phyloP scores from a whole-genome alignment of 2,888 invertebrate genomes.

The Chorisops tibialis region DNA sequence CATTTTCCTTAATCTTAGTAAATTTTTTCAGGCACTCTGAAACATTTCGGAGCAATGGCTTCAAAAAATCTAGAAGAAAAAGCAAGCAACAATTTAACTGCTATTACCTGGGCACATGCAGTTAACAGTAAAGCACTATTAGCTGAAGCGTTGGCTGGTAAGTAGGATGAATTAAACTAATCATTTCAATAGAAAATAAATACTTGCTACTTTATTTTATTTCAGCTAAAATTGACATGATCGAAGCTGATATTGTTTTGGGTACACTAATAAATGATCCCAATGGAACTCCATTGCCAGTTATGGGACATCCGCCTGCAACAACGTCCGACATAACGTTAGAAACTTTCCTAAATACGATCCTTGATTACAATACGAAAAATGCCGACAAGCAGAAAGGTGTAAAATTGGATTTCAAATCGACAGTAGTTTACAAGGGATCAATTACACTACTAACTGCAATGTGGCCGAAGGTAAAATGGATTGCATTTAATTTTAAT shows the following conservation, averaged over 20 bases:
- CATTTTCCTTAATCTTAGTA: not conserved
- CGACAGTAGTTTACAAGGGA: conserved; percentile 65
- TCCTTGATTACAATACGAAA: conserved; percentile 55
- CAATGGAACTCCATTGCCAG: conserved; percentile 57
- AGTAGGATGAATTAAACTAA: conserved; percentile 38
- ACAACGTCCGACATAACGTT: conserved; percentile 71
- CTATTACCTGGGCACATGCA: conserved; percentile 81
- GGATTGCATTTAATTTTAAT: not conserved
- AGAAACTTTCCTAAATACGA: conserved; percentile 64
- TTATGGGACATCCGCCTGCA: conserved; percentile 85
- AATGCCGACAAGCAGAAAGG: conserved; percentile 61
- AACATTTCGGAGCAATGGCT: conserved; percentile 4
- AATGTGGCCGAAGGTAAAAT: conserved; percentile 48
- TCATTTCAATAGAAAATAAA: not conserved
- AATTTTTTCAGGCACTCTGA: not conserved
- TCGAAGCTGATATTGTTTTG: conserved; percentile 81
- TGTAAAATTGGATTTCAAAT: conserved; percentile 85
- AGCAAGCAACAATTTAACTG: conserved; percentile 59
- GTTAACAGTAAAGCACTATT: conserved; percentile 70
- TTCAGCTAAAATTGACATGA: conserved; percentile 65
- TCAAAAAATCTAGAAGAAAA: not conserved
- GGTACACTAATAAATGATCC: conserved; percentile 58
- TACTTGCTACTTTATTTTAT: not conserved
- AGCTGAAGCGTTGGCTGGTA: conserved; percentile 60
- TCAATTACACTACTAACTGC: conserved; percentile 55